Base-by-base conservation (phyloP, 1,140 invertebrate species). In the Melanaphis sacchari region DNA sequence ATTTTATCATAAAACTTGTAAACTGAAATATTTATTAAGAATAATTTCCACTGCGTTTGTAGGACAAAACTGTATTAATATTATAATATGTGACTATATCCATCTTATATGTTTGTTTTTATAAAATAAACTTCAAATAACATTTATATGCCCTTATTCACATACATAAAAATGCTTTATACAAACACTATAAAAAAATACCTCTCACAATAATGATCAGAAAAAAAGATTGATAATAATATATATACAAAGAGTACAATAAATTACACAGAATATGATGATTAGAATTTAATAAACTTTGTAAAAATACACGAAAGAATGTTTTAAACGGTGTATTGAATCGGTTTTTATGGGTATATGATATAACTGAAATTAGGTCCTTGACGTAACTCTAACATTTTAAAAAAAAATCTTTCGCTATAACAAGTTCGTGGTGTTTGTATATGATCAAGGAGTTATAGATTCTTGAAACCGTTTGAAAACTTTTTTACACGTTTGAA, bases 261-360 rank as follows among this genome's bases (percentile, higher is more conserved):
- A 54, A 54, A 89, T 89, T 52, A 0, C 46, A 52, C 46, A 31
- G n/a, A 40, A 54, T 89, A 54, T 89, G 24, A 15, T 89, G 88
- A 40, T 54, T 54, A 89, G 36, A 52, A 89, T 26, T 52, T 49
- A 54, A 89, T 54, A 54, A 89, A 52, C 49, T 11, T 26, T 54
- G 49, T 52, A 52, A 52, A 49, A 89, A 36, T 89, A 36, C 36
- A 38, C 8, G 36, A 54, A 36, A 88, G 31, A 46, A 88, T 46
- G 87, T 88, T 49, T 88, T 88, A n/a, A 88, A 88, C 87, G n/a
- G 46, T 88, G 21, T 36, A 88, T 40, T 38, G 21, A 43, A 89
- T 89, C 87, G 87, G 49, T 89, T 89, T 89, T 88, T 88, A 88
- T 49, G 87, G n/a, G 43, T 54, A 89, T 54, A 40, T 41, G 88